These are phyloP conservation scores for Oryzias dopingdopingensis DNA, from an alignment of 2,797 vertebrate genomes.

Conservation along the genomic window DNA sequence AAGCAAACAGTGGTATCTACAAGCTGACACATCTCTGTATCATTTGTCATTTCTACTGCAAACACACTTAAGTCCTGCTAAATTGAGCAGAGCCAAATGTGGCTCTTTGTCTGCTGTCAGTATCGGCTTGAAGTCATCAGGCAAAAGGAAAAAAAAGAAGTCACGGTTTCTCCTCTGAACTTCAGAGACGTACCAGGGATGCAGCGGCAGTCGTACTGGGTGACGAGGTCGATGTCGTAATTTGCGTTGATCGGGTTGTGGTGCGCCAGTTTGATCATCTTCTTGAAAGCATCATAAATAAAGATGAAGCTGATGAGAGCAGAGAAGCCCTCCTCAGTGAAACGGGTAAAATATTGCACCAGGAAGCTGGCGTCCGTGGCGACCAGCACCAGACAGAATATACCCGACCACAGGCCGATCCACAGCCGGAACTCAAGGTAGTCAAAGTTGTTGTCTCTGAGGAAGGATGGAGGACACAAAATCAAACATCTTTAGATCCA, in stretches of 20 bases:
- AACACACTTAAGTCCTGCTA: slow-evolving; percentile 18
- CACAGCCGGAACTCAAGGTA: slow-evolving; percentile 97
- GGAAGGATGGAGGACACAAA: not conserved
- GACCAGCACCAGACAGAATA: slow-evolving; percentile 90
- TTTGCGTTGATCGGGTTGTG: slow-evolving; percentile 87
- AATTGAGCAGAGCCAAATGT: slow-evolving; percentile 4
- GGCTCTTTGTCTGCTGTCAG: not conserved
- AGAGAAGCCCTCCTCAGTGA: slow-evolving; percentile 96
- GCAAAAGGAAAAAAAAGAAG: not conserved
- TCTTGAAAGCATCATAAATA: slow-evolving; percentile 98
- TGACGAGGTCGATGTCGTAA: slow-evolving; percentile 81
- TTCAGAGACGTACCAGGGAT: slow-evolving; percentile 65
- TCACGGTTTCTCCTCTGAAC: not conserved
- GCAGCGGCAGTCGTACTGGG: slow-evolving; percentile 86
- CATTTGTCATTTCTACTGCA: slow-evolving; percentile 39
- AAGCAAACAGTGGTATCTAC: slow-evolving; percentile 52
- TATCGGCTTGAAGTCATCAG: not conserved
- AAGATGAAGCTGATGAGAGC: slow-evolving; percentile 99
- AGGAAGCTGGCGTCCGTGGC: slow-evolving; percentile 96
- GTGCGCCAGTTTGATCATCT: slow-evolving; percentile 93
- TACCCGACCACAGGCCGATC: slow-evolving; percentile 95
- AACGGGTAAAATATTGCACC: slow-evolving; percentile 97
- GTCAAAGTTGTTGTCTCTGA: slow-evolving; percentile 90
- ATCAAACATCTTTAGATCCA: not conserved
- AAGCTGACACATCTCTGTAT: slow-evolving; percentile 15